These are phyloP conservation scores for Illadopsis cleaveri DNA, from an alignment of 2,113 vertebrate genomes.

Conservation along the genomic window DNA sequence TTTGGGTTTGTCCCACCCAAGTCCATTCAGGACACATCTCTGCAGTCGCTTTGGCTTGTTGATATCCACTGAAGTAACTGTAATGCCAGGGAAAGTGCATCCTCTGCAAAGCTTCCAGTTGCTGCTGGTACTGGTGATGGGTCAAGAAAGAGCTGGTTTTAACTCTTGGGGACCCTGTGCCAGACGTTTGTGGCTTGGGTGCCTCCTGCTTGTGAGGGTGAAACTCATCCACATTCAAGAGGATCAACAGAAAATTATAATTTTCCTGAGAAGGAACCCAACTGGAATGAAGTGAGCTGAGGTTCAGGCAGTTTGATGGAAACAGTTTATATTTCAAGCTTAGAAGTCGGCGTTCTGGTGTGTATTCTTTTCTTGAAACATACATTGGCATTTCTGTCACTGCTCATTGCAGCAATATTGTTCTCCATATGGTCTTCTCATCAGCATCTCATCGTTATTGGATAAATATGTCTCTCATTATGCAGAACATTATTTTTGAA, in stretches of 20 bases:
- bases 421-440: constrained; percentile 24
- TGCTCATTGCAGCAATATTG: not conserved
- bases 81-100: not conserved
- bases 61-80: not conserved
- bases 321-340: constrained; percentile 2
- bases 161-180: not conserved
- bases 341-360: not conserved
- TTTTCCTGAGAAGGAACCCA: not conserved
- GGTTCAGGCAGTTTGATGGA: not conserved
- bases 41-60: rapidly evolving
- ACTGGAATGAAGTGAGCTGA: not conserved
- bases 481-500: constrained; percentile 30
- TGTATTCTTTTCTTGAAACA: not conserved
- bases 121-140: rapidly evolving
- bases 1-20: rapidly evolving
- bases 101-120: not conserved
- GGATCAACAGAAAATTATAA: rapidly evolving
- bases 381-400: not conserved
- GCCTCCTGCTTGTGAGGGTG: not conserved
- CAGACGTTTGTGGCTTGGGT: not conserved
- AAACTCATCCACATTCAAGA: not conserved
- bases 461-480: constrained; percentile 30
- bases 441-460: not conserved
- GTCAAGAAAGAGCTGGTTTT: not conserved
- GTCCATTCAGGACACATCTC: not conserved